Evolutionary conservation across 2,888 invertebrate species (phyloP).

Genomic region (Calameuta idolon): DNA sequence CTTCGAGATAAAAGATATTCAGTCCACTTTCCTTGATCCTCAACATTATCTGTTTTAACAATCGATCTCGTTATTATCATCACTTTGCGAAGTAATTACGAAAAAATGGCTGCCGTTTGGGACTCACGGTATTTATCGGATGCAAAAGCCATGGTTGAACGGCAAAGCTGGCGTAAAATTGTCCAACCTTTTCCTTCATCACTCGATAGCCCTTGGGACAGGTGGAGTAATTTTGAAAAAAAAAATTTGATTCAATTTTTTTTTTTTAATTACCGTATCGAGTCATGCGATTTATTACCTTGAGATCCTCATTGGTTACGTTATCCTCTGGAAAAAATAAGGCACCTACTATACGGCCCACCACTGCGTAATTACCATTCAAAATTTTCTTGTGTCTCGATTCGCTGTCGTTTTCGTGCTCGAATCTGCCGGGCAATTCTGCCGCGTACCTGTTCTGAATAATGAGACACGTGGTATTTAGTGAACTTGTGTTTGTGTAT

Average conservation of each 20-base stretch:
- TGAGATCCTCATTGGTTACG: constrained; percentile 40
- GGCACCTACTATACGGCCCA: constrained; percentile 47
- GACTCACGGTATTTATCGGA: constrained; percentile 49
- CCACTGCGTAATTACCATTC: constrained; percentile 48
- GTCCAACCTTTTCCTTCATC: constrained; percentile 47
- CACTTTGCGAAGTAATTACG: too few relatives aligned
- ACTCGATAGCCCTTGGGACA: constrained; percentile 45
- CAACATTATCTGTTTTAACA: constrained; percentile 43
- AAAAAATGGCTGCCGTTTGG: not conserved
- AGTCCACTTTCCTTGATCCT: constrained; percentile 51
- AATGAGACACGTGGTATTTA: not conserved
- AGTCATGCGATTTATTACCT: constrained; percentile 29
- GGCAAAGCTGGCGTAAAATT: constrained; percentile 50
- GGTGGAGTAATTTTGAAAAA: not conserved
- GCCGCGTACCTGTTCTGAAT: constrained; percentile 44
- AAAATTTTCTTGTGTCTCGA: constrained; percentile 38
- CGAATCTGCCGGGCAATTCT: constrained; percentile 39
- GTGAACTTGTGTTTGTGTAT: not conserved
- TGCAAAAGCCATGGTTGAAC: constrained; percentile 56
- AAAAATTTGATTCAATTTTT: not conserved
- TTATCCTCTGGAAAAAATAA: constrained; percentile 54
- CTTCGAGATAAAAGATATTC: constrained; percentile 42
- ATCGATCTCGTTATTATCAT: not conserved
- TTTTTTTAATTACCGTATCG: not conserved
- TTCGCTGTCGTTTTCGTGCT: constrained; percentile 22